These are phyloP conservation scores for Trachelus tabidus DNA, from an alignment of 2,888 invertebrate genomes.

Conservation along the genomic window DNA sequence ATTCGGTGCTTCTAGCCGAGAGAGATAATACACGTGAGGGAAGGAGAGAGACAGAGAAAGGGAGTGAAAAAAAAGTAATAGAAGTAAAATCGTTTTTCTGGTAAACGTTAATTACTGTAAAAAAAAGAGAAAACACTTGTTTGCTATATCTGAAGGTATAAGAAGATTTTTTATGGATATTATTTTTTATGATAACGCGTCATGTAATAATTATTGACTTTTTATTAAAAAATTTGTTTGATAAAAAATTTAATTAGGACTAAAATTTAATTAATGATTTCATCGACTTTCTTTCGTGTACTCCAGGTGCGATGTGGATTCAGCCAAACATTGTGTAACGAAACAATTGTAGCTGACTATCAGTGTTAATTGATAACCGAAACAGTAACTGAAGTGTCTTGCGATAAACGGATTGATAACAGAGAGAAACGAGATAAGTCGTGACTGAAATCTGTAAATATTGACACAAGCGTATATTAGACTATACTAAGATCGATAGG, in stretches of 20 bases:
- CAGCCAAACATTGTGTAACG: background rate
- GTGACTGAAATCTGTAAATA: background rate
- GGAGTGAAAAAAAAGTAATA: background rate
- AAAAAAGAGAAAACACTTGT: background rate
- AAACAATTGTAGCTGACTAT: background rate
- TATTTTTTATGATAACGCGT: background rate
- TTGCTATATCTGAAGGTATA: background rate
- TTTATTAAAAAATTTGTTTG: too few relatives aligned
- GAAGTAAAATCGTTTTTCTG: background rate
- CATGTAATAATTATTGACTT: too few relatives aligned
- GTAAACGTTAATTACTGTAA: background rate
- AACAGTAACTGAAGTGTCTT: background rate
- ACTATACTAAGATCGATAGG: background rate
- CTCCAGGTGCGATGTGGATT: background rate
- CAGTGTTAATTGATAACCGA: background rate
- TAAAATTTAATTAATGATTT: background rate
- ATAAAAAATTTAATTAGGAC: background rate
- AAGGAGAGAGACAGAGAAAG: slow-evolving; percentile 3
- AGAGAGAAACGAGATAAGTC: too few relatives aligned
- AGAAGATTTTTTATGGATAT: rapidly evolving
- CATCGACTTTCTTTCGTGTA: background rate
- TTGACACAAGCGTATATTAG: background rate
- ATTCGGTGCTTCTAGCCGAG: background rate
- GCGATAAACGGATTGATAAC: background rate
- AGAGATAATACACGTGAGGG: background rate